Evolutionary conservation across 2,797 vertebrate species (phyloP).

Genomic region (Pteronotus mesoamericanus): DNA sequence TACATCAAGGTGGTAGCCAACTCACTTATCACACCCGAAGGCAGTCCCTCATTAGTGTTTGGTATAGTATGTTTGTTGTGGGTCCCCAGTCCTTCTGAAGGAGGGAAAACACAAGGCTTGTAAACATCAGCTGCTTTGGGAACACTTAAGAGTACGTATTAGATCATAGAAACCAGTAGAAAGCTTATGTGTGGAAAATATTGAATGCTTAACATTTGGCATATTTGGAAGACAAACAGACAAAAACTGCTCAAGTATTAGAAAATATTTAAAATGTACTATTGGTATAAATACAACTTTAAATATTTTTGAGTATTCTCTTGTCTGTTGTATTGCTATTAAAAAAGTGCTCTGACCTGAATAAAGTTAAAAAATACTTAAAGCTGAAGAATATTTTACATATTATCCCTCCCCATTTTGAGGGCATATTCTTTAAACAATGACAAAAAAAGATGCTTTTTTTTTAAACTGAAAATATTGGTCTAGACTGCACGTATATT

Average conservation of each 20-base stretch:
- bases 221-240: constrained; percentile 56
- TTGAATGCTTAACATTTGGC: constrained; percentile 54
- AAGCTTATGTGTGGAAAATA: constrained; percentile 45
- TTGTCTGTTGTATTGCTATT: constrained; percentile 61
- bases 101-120: constrained; percentile 13
- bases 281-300: constrained; percentile 69
- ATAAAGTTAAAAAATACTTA: constrained; percentile 56
- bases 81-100: constrained; percentile 13
- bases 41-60: constrained; percentile 69
- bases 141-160: constrained; percentile 32
- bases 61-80: neutral
- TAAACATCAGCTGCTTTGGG: constrained; percentile 37
- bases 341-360: constrained; percentile 46
- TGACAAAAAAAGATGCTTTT: constrained; percentile 4
- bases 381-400: constrained; percentile 55
- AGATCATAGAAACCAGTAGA: constrained; percentile 46
- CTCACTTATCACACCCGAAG: neutral
- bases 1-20: constrained; percentile 51
- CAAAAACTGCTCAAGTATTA: constrained; percentile 69
- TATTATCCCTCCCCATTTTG: constrained; percentile 45
- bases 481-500: neutral
- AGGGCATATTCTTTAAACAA: constrained; percentile 33
- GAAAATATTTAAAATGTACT: constrained; percentile 73
- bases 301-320: constrained; percentile 51
- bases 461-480: constrained; percentile 11